These are phyloP conservation scores for Brachyalestes nurse DNA, from an alignment of 2,797 vertebrate genomes.

Conservation along the genomic window DNA sequence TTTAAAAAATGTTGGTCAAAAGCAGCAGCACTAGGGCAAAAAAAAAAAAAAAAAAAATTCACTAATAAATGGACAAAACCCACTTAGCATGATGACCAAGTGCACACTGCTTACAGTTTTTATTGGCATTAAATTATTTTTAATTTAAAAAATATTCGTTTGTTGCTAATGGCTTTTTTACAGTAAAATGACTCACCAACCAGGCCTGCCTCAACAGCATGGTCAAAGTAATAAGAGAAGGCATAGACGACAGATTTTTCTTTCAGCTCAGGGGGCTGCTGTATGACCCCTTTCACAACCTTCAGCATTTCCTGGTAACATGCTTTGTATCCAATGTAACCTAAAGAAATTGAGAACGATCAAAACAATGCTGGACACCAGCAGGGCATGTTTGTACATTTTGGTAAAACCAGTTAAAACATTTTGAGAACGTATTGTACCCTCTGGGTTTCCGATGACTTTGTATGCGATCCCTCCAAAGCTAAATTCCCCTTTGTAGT, in stretches of 20 bases:
- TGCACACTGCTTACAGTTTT: too few relatives aligned
- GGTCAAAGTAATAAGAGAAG: constrained; percentile 96
- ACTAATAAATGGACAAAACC: too few relatives aligned
- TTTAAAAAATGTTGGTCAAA: too few relatives aligned
- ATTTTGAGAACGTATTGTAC: constrained; percentile 67
- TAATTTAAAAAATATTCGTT: too few relatives aligned
- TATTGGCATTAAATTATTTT: too few relatives aligned
- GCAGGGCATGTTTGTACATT: background rate
- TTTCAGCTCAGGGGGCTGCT: constrained; percentile 85
- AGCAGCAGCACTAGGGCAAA: too few relatives aligned
- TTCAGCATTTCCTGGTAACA: constrained; percentile 90
- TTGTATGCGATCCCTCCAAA: constrained; percentile 89
- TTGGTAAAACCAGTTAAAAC: background rate
- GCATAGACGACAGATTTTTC: constrained; percentile 86
- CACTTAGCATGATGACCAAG: too few relatives aligned
- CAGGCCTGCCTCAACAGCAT: constrained; percentile 86
- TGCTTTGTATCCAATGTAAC: constrained; percentile 83
- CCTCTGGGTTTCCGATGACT: constrained; percentile 87
- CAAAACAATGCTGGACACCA: background rate
- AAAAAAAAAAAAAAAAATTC: too few relatives aligned
- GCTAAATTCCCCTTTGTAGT: constrained; percentile 86
- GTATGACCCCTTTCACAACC: constrained; percentile 87
- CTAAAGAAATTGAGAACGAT: constrained; percentile 66
- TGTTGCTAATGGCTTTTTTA: too few relatives aligned
- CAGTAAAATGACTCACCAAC: too few relatives aligned